These are phyloP conservation scores for Meteorus cinctellus DNA, from an alignment of 2,888 invertebrate species.

Conservation along the genomic window DNA sequence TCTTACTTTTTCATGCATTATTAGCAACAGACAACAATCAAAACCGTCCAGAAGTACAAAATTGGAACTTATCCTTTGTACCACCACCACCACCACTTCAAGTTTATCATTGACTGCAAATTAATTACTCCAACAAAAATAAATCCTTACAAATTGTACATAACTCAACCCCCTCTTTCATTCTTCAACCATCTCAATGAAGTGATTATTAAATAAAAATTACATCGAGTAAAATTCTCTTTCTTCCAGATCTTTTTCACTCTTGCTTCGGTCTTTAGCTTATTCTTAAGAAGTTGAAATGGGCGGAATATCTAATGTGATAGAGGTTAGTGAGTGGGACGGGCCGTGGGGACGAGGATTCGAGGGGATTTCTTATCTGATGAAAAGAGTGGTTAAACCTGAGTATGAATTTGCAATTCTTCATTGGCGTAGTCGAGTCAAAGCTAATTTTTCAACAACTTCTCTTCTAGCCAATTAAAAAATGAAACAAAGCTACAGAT, in stretches of 20 bases:
- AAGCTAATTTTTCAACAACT: background rate
- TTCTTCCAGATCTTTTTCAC: background rate
- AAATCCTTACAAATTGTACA: conserved; percentile 49
- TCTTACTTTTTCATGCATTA: too few relatives aligned
- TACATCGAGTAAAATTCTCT: conserved; percentile 43
- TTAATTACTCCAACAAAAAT: conserved; percentile 61
- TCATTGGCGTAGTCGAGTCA: conserved; percentile 20
- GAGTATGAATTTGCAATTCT: conserved; percentile 50
- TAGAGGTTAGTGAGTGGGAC: conserved; percentile 27
- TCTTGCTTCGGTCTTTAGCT: conserved; percentile 14
- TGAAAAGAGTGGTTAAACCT: conserved; percentile 51
- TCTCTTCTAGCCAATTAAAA: background rate
- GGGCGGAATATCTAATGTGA: conserved; percentile 35
- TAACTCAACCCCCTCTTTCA: conserved; percentile 2
- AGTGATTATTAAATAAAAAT: conserved; percentile 51
- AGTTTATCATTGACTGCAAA: conserved; percentile 53
- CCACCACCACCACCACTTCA: too few relatives aligned
- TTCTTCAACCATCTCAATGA: conserved; percentile 8
- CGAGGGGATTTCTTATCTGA: conserved; percentile 51
- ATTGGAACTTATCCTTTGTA: too few relatives aligned
- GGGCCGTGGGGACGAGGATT: conserved; percentile 12
- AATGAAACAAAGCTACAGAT: too few relatives aligned
- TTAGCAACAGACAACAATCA: too few relatives aligned
- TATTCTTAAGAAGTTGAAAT: conserved; percentile 30
- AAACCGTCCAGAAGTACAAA: too few relatives aligned